Percentiles rank a stretch among this genome's conserved stretches.
Conservation (phyloP, 1,140 invertebrate genomes). For the Anthonomus grandis region DNA sequence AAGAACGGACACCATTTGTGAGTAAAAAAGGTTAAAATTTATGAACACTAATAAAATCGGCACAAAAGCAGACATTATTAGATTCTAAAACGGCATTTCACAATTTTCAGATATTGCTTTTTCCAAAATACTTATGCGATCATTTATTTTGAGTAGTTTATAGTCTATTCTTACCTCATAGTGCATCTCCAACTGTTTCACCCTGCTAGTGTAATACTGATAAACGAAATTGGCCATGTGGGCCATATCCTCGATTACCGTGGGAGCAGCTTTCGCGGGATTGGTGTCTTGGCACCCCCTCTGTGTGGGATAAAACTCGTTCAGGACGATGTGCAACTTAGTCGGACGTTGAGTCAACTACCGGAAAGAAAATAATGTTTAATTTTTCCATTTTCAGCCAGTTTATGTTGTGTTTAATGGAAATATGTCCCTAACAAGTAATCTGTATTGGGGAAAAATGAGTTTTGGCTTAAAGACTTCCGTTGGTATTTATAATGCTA, state of each 20-base stretch:
- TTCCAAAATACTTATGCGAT: too few relatives aligned
- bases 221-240: slow-evolving; percentile 93
- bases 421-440: too few relatives aligned
- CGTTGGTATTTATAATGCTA: too few relatives aligned
- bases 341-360: slow-evolving; percentile 66
- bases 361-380: too few relatives aligned
- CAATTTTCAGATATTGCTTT: too few relatives aligned
- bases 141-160: slow-evolving; percentile 6
- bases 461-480: too few relatives aligned
- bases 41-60: too few relatives aligned
- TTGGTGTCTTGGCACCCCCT: slow-evolving; percentile 51
- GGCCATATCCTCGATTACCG: slow-evolving; percentile 80
- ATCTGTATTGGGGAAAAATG: too few relatives aligned
- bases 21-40: not conserved
- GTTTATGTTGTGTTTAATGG: too few relatives aligned
- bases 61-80: too few relatives aligned
- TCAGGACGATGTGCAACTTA: slow-evolving; percentile 71
- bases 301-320: slow-evolving; percentile 73
- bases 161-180: slow-evolving; percentile 46
- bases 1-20: not conserved
- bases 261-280: too few relatives aligned
- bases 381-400: not conserved
- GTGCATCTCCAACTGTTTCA: slow-evolving; percentile 62
- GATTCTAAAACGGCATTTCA: too few relatives aligned
- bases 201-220: slow-evolving; percentile 79